These are phyloP conservation scores for Albula goreensis DNA, from an alignment of 2,113 vertebrate species.

Conservation along the genomic window DNA sequence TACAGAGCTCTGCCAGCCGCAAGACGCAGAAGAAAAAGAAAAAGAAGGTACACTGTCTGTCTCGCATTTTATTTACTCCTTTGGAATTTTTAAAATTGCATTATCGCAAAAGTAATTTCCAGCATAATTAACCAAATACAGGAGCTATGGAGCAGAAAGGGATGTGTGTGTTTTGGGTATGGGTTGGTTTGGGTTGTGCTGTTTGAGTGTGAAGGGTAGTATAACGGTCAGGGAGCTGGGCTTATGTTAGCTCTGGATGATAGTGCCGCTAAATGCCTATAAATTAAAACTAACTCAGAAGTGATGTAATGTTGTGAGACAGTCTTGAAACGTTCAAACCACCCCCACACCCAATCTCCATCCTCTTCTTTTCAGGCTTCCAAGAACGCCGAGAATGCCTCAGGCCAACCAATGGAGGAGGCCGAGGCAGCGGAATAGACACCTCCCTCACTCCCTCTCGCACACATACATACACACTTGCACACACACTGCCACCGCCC, in stretches of 20 bases:
- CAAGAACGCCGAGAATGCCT: slow-evolving; percentile 88
- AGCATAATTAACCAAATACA: not conserved
- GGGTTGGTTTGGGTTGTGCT: not conserved
- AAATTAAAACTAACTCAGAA: no score
- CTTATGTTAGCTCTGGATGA: no score
- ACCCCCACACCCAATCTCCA: not conserved
- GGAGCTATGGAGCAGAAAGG: no score
- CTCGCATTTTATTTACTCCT: not conserved
- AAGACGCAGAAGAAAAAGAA: slow-evolving; percentile 99
- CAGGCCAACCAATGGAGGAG: slow-evolving; percentile 82
- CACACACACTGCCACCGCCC: slow-evolving; percentile 1
- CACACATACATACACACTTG: not conserved
- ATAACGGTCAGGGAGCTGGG: no score
- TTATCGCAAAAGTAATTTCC: not conserved
- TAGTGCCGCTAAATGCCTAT: no score
- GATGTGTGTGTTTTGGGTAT: no score
- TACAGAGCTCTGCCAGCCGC: slow-evolving; percentile 93
- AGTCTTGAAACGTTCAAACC: not conserved
- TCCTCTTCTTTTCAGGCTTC: slow-evolving; percentile 76
- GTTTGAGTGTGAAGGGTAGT: no score
- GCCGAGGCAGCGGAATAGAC: slow-evolving; percentile 86
- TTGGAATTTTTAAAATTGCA: no score
- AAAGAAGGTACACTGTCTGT: slow-evolving; percentile 84
- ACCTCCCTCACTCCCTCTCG: slow-evolving; percentile 38
- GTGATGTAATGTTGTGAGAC: no score